A percentile compares a stretch with the other conserved stretches of the same genome.
These are phyloP conservation scores for Chanos chanos DNA, from an alignment of 2,797 vertebrate species.

Conservation along the genomic window DNA sequence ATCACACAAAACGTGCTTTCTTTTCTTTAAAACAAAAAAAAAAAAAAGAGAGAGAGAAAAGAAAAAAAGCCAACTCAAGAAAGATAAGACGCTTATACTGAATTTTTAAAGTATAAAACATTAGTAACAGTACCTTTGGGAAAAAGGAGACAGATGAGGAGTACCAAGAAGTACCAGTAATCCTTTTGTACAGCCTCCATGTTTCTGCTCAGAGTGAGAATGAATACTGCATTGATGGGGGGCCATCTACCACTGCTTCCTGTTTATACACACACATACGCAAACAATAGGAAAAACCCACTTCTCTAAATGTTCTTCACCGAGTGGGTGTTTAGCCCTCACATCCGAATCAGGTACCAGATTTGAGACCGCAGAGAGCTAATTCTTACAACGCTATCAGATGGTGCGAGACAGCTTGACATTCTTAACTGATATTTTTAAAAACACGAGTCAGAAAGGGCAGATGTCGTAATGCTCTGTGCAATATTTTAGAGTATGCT, in stretches of 20 bases:
- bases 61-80: background rate
- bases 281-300: background rate
- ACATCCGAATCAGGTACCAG: no score
- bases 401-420: no score
- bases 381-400: background rate
- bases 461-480: no score
- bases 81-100: background rate
- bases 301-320: background rate
- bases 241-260: conserved; percentile 61
- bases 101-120: background rate
- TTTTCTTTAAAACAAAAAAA: no score
- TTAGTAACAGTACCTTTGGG: conserved; percentile 65
- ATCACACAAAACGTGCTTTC: no score
- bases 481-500: no score
- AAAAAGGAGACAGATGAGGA: conserved; percentile 61
- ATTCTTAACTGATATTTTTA: no score
- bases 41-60: background rate
- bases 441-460: background rate
- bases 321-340: conserved; percentile 1
- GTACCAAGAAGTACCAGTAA: conserved; percentile 78
- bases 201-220: conserved; percentile 64
- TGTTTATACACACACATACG: conserved; percentile 54
- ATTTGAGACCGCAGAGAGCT: no score
- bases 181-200: conserved; percentile 78
- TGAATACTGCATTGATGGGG: conserved; percentile 79